These are phyloP conservation scores for Cremastinae sp. DNA, from an alignment of 2,888 invertebrate genomes.

Conservation along the genomic window DNA sequence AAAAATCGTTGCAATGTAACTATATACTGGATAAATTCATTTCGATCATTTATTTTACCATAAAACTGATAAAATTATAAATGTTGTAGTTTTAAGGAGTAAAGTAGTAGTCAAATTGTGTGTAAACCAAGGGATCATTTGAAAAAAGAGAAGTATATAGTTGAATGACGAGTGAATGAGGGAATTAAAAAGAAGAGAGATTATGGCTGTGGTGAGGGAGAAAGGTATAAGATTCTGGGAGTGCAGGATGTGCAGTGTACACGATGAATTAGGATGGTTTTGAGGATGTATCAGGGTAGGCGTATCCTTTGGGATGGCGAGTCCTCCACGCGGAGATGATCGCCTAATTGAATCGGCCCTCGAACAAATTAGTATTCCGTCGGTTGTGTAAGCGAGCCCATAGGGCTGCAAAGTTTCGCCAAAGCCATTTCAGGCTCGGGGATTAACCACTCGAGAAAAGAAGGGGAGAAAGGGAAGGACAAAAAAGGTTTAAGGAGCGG, in stretches of 20 bases:
- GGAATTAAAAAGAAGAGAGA: no score
- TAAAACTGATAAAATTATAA: no score
- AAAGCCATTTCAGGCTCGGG: conserved; percentile 12
- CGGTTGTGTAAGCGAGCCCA: conserved; percentile 23
- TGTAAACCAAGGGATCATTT: no score
- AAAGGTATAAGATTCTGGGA: no score
- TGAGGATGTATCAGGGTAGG: conserved; percentile 22
- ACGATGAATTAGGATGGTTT: not conserved
- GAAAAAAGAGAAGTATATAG: no score
- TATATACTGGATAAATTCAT: no score
- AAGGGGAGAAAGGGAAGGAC: conserved; percentile 25
- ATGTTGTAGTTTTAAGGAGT: no score
- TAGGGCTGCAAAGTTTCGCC: conserved; percentile 32
- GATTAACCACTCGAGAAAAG: not conserved
- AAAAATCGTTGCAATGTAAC: no score
- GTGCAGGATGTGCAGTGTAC: not conserved
- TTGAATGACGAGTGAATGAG: no score
- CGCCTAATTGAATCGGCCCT: conserved; percentile 75
- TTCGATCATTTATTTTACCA: no score
- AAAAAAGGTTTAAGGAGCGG: conserved; percentile 37
- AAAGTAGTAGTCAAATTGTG: no score
- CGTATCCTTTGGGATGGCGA: not conserved
- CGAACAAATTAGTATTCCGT: conserved; percentile 75
- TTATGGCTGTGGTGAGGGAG: no score
- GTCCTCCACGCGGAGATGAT: conserved; percentile 70